These are phyloP conservation scores for Parotocinclus haroldoi DNA, from an alignment of 2,797 vertebrate genomes.

Conservation along the genomic window DNA sequence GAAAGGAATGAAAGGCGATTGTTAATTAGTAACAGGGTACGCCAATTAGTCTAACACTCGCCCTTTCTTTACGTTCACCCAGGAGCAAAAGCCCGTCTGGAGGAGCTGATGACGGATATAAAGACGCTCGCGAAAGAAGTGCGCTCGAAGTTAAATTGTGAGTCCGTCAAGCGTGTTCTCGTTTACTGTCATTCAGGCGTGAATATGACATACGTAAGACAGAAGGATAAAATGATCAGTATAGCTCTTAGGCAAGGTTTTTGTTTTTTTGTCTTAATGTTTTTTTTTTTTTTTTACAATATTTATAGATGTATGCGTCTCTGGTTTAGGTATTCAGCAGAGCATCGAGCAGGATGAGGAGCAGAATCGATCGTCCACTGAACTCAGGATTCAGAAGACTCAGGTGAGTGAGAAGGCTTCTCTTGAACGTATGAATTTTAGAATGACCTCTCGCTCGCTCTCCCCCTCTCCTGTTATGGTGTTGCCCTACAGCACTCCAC, in stretches of 20 bases:
- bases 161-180: conserved; percentile 65
- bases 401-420: conserved; percentile 71
- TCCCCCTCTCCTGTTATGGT: too few species aligned
- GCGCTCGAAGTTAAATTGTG: conserved; percentile 94
- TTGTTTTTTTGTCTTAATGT: too few species aligned
- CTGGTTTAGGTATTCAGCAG: conserved; percentile 83
- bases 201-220: too few species aligned
- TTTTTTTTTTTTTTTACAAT: too few species aligned
- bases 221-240: too few species aligned
- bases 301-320: too few species aligned
- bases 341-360: conserved; percentile 92
- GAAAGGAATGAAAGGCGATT: too few species aligned
- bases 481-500: conserved; percentile 82
- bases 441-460: too few species aligned
- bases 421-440: neutral
- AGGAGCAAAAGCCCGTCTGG: conserved; percentile 92
- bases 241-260: too few species aligned
- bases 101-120: conserved; percentile 92
- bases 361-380: conserved; percentile 87
- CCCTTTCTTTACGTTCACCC: conserved; percentile 17
- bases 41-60: too few species aligned
- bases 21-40: too few species aligned
- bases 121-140: conserved; percentile 96
- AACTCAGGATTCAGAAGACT: conserved; percentile 95
- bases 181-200: too few species aligned